Base-by-base conservation (phyloP, 2,888 invertebrate genomes). In the Lymantria monacha region DNA sequence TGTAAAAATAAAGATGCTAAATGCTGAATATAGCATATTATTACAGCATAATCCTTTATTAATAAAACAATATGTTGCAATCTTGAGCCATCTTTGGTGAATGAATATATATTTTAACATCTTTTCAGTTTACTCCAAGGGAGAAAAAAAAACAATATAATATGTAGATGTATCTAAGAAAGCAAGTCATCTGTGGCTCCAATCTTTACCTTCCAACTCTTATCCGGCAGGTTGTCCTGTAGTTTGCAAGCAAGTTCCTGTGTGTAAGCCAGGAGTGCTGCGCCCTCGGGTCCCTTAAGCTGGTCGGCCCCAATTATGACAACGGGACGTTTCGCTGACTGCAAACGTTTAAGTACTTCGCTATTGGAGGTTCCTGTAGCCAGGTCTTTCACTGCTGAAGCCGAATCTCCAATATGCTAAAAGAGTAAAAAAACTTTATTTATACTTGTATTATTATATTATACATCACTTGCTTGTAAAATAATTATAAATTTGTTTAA, bases 251-350 rank as follows among this genome's bases (percentile, higher is more conserved):
- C 95, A 51, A 98, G 87, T 48, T 94, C 92, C 74, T 96, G 95
- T 0, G 95, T 94, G 59, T 95, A 93, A 0, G 95, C 93, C 48
- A 97, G 91, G 61, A 98, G 92, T 0, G 95, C 95, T 7, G 93
- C 93, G 3, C 97, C 97, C 74, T 97, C 97, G 2, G 93, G 67
- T 5, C 97, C 92, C 76, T 95, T 94, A 31, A 99, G 92, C 53
- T 95, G 93, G 63, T 96, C 96, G 3, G 97, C 95, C 13, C 99
- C 99, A 33, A 99, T 92, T 61, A 99, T 96, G 42, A 99, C 95
- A 52, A 98, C 90, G n/a, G 99, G 99, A 52, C 95, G 94, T 83
- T 97, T 96, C 11, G 99, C 98, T 3, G 88, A 79, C 69, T 94
- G 92, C 62, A 98, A 83, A 49, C 93, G 93, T 76, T 94, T 93